phyloP scores from a whole-genome alignment of 2,113 vertebrate species.

The Bufo gargarizans region DNA sequence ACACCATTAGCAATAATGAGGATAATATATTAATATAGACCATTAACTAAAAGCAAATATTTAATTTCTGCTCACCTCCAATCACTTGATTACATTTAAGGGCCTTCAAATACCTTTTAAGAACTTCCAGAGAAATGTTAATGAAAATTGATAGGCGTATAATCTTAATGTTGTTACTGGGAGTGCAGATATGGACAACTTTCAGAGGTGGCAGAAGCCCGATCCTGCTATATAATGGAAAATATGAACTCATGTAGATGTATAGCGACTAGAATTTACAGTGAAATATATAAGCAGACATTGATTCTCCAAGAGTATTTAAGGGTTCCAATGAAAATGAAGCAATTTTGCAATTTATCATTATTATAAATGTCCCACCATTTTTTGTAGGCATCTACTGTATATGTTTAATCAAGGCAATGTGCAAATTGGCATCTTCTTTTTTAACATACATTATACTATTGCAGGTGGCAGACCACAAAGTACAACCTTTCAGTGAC shows the following conservation, averaged over 20 bases:
- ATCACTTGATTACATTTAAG: constrained; percentile 32
- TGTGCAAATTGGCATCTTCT: no score
- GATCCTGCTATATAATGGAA: background rate
- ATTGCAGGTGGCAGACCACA: no score
- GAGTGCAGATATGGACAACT: background rate
- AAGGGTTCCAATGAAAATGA: no score
- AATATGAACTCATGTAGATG: background rate
- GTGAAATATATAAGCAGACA: no score
- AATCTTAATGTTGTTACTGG: constrained; percentile 39
- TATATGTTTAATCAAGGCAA: no score
- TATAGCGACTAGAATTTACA: background rate
- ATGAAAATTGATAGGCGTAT: constrained; percentile 31
- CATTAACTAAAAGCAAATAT: constrained; percentile 53
- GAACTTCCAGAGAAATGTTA: constrained; percentile 35
- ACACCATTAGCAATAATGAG: constrained; percentile 37
- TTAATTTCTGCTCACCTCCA: constrained; percentile 42
- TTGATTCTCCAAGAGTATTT: no score
- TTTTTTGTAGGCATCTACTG: no score
- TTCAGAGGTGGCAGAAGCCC: background rate
- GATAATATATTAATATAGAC: constrained; percentile 37
- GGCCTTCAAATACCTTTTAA: constrained; percentile 25
- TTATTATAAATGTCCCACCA: no score
- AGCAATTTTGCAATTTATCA: no score
- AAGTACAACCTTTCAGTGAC: no score
- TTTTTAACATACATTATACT: no score